Percentiles rank a stretch among this genome's conserved stretches.
Conservation (phyloP, 53 echinoderm and acorn worm species). For the Holothuria scabra region DNA sequence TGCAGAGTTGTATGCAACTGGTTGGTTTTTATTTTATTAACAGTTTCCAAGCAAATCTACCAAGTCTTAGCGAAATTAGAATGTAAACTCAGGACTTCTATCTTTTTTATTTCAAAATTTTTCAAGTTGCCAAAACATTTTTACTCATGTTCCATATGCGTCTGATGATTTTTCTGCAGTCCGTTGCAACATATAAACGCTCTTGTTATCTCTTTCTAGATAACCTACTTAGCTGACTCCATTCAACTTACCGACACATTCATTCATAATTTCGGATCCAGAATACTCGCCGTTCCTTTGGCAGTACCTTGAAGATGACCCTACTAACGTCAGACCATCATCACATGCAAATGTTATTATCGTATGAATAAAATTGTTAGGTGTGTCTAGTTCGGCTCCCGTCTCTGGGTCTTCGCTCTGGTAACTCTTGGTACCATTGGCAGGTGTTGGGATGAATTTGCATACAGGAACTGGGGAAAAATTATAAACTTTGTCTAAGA, state of each 20-base stretch:
- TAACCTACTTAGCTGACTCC: background rate
- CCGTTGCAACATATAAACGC: too few species aligned
- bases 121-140: too few species aligned
- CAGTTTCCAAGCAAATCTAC: too few species aligned
- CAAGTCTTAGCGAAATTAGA: too few species aligned
- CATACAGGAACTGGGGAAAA: slow-evolving; percentile 4
- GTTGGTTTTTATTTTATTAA: too few species aligned
- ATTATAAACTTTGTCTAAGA: too few species aligned
- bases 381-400: background rate
- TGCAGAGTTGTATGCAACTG: too few species aligned
- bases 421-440: slow-evolving; percentile 41
- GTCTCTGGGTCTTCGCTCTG: background rate
- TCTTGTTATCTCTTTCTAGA: too few species aligned
- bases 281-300: slow-evolving; percentile 26
- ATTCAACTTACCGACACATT: slow-evolving; percentile 32
- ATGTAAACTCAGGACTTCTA: too few species aligned
- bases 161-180: too few species aligned
- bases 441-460: slow-evolving; percentile 18
- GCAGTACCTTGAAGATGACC: slow-evolving; percentile 7
- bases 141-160: too few species aligned
- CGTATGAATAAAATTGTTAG: slow-evolving; percentile 30
- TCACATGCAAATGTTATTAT: slow-evolving; percentile 11
- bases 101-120: too few species aligned
- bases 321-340: slow-evolving; percentile 5
- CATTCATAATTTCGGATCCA: slow-evolving; percentile 20